A percentile compares a stretch with the other conserved stretches of the same genome.
phyloP scores from a whole-genome alignment of 2,113 vertebrate genomes.

The Ptilonorhynchus violaceus region DNA sequence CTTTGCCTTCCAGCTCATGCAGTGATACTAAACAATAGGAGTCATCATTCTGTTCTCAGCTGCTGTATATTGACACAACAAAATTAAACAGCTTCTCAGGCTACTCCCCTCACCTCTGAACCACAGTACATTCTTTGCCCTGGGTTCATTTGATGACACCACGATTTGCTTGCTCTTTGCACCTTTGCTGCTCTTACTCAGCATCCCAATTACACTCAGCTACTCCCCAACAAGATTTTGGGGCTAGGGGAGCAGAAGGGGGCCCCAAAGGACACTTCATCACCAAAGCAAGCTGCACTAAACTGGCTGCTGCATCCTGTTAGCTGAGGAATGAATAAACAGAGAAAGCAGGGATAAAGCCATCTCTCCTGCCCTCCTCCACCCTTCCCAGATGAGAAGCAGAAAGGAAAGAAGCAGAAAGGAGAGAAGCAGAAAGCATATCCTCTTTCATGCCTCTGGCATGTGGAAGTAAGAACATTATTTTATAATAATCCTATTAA shows the following conservation, averaged over 20 bases:
- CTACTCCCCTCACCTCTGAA: background rate
- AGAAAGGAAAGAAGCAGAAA: background rate
- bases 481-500: constrained; percentile 33
- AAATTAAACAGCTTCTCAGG: background rate
- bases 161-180: background rate
- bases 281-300: background rate
- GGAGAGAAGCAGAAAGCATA: background rate
- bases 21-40: background rate
- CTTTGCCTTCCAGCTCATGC: background rate
- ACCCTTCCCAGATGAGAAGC: background rate
- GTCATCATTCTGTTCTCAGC: background rate
- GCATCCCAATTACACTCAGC: too few species aligned
- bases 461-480: background rate
- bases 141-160: rapidly evolving
- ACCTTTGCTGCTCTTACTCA: background rate
- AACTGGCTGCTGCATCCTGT: rapidly evolving
- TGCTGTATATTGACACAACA: background rate
- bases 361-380: background rate
- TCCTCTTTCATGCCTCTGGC: constrained; percentile 32
- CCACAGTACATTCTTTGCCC: background rate
- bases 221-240: background rate
- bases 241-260: background rate
- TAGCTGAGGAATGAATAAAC: rapidly evolving
- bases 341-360: rapidly evolving
- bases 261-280: background rate